Base-by-base conservation (phyloP, 2,113 vertebrate species). In the Gobiocypris rarus region DNA sequence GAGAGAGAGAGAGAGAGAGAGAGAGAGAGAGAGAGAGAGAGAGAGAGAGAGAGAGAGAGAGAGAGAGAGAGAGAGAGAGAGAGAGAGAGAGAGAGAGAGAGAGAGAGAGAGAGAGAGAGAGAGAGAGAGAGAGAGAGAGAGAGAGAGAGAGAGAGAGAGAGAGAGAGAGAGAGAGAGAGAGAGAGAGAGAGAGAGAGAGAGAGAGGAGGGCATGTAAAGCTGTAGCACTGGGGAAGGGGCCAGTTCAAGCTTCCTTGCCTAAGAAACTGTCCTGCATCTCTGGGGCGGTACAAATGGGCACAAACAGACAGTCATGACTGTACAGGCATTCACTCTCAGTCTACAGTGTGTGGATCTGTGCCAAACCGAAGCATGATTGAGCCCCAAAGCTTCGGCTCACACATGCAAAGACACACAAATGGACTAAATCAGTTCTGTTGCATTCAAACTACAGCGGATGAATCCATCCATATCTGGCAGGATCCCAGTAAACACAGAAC, bases 201-300 rank as follows among this genome's bases (percentile, higher is more conserved):
- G 28, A 69, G 19, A 24, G 84, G 76, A 58, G 70, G 61, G 41
- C 31, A 84, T 76, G 85, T 56, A 15, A 82, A 83, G 84, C 74
- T 74, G 74, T 38, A 81, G 81, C 90, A 89, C 90, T 86, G 85
- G 85, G 78, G 38, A 70, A 87, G 89, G 87, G 91, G 81, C 86
- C 84, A 88, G 84, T 88, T 48, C 81, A 87, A 86, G 82, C 90
- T 90, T 94, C 90, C 94, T 94, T 94, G 93, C 94, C 94, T 95
- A 94, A 95, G 93, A 94, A 92, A 95, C 92, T 94, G 93, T 92
- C 93, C 94, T 93, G 93, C 93, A 90, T 93, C 93, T 93, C 94
- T 93, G 87, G 94, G 93, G 94, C 87, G 94, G 94, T 91, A 94
- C 93, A 95, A 94, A 94, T 90, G 91, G 93, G 92, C 86, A 94